Base-by-base conservation (phyloP, 2,113 vertebrate genomes). In the Ailuropoda melanoleuca region DNA sequence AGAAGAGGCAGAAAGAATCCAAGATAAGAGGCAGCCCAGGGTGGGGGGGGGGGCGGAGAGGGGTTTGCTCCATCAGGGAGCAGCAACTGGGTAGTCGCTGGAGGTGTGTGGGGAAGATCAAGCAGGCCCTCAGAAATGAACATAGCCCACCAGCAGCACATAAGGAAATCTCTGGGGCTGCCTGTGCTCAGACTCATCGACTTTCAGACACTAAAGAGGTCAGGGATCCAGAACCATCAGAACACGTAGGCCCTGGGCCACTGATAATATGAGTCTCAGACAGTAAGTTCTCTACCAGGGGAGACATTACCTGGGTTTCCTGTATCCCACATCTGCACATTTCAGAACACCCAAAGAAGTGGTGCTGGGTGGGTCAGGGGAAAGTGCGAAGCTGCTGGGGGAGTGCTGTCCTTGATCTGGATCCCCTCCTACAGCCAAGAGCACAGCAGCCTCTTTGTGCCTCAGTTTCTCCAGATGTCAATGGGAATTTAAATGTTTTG, bases 231-330 rank as follows among this genome's bases (percentile, higher is more conserved):
- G 39, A 64, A 8, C 18, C 7, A 15, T 8, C 46, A 14, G 43
- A 62, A 24, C 12, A 8, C 15, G 0, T 0, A 11, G 39, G 8
- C 29, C 31, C 4, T 1, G 15, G 39, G 46, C 56, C 23, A 24
- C 46, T 6, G 68, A 60, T 24, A 23, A 48, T 6, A 8, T 8
- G 21, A 53, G 64, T 9, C 7, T 23, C 12, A 19, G 62, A 31
- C 37, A 31, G 48, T 10, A 19, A 43, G 43, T 87, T 58, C 60
- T 39, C 48, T 12, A 48, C 10, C 29, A 11, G 11, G 19, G 37
- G 56, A 64, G 39, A 37, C 4, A 5, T 46, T 48, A 15, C 70
- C 13, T 48, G 21, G 23, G 15, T 58, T 7, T 62, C 34, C 39
- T 23, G 31, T 7, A 34, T 1, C 75, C 80, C 21, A 34, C 24